Base-by-base conservation (phyloP, 2,888 invertebrate species). In the Ischnura elegans region DNA sequence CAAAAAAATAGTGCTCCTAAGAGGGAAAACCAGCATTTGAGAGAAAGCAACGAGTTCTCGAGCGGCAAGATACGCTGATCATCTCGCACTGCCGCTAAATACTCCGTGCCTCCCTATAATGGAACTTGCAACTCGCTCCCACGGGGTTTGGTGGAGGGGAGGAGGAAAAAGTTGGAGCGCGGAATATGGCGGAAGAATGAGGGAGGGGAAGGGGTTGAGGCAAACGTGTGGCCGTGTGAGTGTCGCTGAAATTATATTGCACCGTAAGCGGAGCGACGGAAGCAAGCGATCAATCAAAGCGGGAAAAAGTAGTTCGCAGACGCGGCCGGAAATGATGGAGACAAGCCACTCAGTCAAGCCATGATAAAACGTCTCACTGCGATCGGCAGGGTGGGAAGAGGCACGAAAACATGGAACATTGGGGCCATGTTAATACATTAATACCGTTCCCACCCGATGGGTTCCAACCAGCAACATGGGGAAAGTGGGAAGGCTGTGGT, bases 301-400 rank as follows among this genome's bases (percentile, higher is more conserved):
- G 29, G 55, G 42, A 61, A 42, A 43, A 55, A 55, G 55, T 61
- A 90, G 90, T 90, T 90, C 66, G 55, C 90, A 61, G 42, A 90
- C 90, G 43, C 90, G 61, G 61, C 36, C 61, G 61, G 61, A 90
- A 43, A 61, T 42, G 43, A 90, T 43, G 90, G 90, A 25, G 90
- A 43, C 55, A 66, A 43, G 10, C 90, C 42, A 61, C 45, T 90
- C 90, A 90, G 61, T 90, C 90, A 90, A 43, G 90, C 61, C 90
- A 61, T 16, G 90, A 61, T 90, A 76, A 76, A 76, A 76, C 36
- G 61, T 90, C 90, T 61, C 43, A 55, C 61, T 43, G 19, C 13
- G n/a, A 43, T 43, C 25, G 45, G 42, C 66, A 4, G 36, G n/a
- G 42, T 13, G 61, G 42, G 42, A 42, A 25, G 36, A 36, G 13